These are phyloP conservation scores for Choristoneura fumiferana DNA, from an alignment of 1,140 invertebrate genomes.

Conservation along the genomic window DNA sequence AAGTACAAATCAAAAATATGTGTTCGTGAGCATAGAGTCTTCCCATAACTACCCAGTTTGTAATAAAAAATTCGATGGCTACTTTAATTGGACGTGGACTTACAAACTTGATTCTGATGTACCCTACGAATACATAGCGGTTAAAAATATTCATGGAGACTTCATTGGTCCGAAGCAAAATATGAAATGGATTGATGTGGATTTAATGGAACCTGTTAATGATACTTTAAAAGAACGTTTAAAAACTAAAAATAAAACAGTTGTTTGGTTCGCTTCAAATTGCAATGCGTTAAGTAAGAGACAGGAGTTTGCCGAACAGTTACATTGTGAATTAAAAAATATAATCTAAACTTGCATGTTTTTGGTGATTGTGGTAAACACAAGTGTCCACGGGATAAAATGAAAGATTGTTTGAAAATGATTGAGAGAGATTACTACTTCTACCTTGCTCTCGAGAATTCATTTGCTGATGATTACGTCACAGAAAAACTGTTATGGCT, in stretches of 20 bases:
- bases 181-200: slow-evolving; percentile 21
- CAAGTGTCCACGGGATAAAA: background rate
- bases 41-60: slow-evolving; percentile 11
- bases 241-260: slow-evolving; percentile 51
- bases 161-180: slow-evolving; percentile 23
- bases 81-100: slow-evolving; percentile 21
- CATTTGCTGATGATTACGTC: too few species aligned
- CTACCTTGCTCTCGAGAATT: too few species aligned
- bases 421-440: background rate
- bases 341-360: background rate
- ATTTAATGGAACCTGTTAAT: slow-evolving; percentile 3
- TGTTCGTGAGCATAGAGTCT: slow-evolving; percentile 1
- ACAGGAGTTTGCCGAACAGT: slow-evolving; percentile 68
- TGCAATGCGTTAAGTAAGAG: slow-evolving; percentile 77
- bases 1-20: background rate
- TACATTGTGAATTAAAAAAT: background rate
- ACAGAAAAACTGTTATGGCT: too few species aligned
- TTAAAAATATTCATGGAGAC: slow-evolving; percentile 31
- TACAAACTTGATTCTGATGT: slow-evolving; percentile 51
- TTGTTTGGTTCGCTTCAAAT: slow-evolving; percentile 81
- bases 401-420: background rate
- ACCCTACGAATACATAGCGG: slow-evolving; percentile 47
- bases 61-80: background rate
- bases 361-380: background rate
- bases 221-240: slow-evolving; percentile 5